Percentiles rank a stretch among this genome's conserved stretches.
These are phyloP conservation scores for Petroica traversi DNA, from an alignment of 2,113 vertebrate genomes.

Conservation along the genomic window DNA sequence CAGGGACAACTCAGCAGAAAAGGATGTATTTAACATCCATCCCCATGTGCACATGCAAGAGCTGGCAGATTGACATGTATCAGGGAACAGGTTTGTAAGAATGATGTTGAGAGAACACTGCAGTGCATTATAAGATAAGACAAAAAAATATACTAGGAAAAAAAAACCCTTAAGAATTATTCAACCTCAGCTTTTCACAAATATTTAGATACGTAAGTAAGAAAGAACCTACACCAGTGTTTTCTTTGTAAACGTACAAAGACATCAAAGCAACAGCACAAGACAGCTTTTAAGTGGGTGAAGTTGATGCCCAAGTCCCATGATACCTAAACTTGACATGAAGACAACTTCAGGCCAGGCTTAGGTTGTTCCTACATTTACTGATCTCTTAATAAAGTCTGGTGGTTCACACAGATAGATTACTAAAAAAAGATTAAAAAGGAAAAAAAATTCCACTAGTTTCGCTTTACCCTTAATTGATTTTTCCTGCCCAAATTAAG, in stretches of 20 bases:
- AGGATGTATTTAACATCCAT: background rate
- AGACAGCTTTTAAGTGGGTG: background rate
- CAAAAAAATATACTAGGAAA: background rate
- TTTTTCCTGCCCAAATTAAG: background rate
- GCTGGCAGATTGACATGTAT: background rate
- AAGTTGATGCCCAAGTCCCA: background rate
- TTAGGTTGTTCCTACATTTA: background rate
- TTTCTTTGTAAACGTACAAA: background rate
- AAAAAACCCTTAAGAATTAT: background rate
- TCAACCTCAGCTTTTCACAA: background rate
- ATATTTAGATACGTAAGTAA: background rate
- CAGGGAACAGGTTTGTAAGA: background rate
- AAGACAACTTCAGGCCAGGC: background rate
- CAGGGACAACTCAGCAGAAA: background rate
- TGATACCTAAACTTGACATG: background rate
- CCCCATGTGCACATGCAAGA: background rate
- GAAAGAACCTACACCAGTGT: background rate
- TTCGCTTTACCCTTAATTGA: background rate
- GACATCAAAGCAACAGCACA: background rate
- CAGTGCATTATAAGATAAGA: background rate
- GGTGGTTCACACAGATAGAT: background rate
- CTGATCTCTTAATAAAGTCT: background rate
- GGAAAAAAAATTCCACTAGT: background rate
- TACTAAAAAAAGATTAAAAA: background rate
- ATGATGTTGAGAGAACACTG: background rate